Evolutionary conservation across 2,888 invertebrate genomes (phyloP), one percentile per base, ranked within the genome.

Genomic region (Stenodema calcarata): DNA sequence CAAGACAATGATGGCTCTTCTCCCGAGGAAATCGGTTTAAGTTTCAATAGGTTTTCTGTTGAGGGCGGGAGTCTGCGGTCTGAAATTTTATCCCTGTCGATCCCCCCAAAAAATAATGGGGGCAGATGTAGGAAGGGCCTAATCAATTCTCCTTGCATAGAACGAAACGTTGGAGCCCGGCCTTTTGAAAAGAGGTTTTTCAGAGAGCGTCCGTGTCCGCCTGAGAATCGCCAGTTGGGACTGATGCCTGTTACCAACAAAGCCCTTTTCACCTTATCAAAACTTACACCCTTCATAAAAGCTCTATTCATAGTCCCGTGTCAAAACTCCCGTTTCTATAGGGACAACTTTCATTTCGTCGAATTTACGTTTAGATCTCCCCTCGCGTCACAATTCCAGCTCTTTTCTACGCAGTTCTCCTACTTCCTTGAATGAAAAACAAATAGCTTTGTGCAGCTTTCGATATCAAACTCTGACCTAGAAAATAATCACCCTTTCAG

Each of bases 221-320:
- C 27, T 78, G 18, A 80, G 80, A 80, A 80, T 80, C 80, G 80
- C 80, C 80, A 78, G 78, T 78, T 78, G 78, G 78, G 78, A 78
- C 41, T 78, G 80, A 50, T 54, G 80, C 80, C 80, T 54, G 41
- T 76, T 44, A 44, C 78, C 44, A 42, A 78, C 78, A 78, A 78
- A 50, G 80, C 50, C 80, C 42, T 80, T 80, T 35, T 47, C 41
- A 54, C 80, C 80, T 80, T 80, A 80, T 80, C 80, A 80, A 80
- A 80, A 80, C 80, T 80, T 80, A 80, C 80, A 80, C 80, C 54
- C 80, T 80, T 80, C 80, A 80, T 80, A 80, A 80, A 80, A 30
- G 80, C 30, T 44, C 80, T 54, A 80, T 80, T 80, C 80, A 80
- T 30, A 28, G 50, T 54, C 80, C 80, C 80, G 80, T 80, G 80